phyloP scores from a whole-genome alignment of 2,888 invertebrate species.

The Morpho achilles region DNA sequence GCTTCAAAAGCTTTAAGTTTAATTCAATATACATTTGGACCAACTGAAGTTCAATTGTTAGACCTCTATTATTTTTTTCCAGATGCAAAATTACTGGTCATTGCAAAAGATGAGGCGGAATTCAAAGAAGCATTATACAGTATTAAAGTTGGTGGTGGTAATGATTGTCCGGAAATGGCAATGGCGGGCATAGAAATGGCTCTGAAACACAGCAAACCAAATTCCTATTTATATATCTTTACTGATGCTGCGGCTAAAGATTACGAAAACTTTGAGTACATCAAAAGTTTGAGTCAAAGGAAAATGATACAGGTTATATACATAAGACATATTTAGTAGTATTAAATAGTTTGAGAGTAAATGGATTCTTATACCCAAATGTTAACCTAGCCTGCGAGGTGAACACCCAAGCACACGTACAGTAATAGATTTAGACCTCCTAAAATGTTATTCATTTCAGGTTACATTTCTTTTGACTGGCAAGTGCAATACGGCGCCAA shows the following conservation, averaged over 20 bases:
- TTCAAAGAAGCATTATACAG: conserved; percentile 37
- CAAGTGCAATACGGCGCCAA: conserved; percentile 24
- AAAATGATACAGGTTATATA: conserved; percentile 43
- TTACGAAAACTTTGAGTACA: conserved; percentile 27
- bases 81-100: conserved; percentile 33
- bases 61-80: conserved; percentile 17
- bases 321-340: too few relatives aligned
- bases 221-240: conserved; percentile 54
- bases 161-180: conserved; percentile 49
- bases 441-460: conserved; percentile 32
- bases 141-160: conserved; percentile 37
- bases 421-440: too few relatives aligned
- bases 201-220: conserved; percentile 40
- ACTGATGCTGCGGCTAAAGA: conserved; percentile 59
- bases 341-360: too few relatives aligned
- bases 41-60: too few relatives aligned
- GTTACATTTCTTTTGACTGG: conserved; percentile 51
- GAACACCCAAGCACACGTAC: too few relatives aligned
- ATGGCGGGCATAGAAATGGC: conserved; percentile 50
- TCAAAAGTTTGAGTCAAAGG: conserved; percentile 41
- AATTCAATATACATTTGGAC: too few relatives aligned
- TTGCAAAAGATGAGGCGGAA: conserved; percentile 36
- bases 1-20: too few relatives aligned
- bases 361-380: too few relatives aligned
- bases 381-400: too few relatives aligned